Conservation (phyloP, 2,797 vertebrate genomes). For the Tokudaia tokunoshimensis region DNA sequence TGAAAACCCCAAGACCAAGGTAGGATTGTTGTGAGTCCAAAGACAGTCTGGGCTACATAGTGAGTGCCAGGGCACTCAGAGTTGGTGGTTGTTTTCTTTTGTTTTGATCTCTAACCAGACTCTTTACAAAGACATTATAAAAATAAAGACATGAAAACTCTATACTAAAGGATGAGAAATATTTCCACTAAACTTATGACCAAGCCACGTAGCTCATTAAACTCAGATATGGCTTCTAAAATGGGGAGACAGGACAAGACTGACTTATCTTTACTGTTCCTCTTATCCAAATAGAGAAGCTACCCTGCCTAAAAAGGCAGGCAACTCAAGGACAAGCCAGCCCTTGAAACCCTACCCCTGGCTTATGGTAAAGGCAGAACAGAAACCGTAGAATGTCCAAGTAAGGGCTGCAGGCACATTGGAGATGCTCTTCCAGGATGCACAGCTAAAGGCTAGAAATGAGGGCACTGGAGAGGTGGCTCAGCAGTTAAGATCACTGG, state of each 20-base stretch:
- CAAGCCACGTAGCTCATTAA: neutral
- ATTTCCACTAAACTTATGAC: neutral
- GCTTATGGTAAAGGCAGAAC: neutral
- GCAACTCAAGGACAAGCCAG: neutral
- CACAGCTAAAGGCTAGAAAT: neutral
- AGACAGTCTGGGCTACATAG: neutral
- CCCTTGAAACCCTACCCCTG: neutral
- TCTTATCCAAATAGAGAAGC: neutral
- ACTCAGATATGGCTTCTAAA: neutral
- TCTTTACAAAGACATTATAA: neutral
- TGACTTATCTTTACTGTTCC: neutral
- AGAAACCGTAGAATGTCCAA: neutral
- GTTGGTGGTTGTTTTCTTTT: neutral
- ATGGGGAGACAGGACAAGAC: neutral
- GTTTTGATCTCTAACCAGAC: neutral
- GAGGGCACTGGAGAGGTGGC: neutral
- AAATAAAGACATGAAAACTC: neutral
- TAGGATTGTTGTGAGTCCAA: neutral
- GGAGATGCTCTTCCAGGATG: neutral
- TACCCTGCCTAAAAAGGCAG: neutral
- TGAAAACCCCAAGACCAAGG: neutral
- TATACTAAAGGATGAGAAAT: neutral
- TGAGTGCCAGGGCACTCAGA: neutral
- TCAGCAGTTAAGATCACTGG: neutral
- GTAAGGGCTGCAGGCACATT: no score